Base-by-base conservation (phyloP, 2,888 invertebrate species). In the Chloroclystis v-ata region DNA sequence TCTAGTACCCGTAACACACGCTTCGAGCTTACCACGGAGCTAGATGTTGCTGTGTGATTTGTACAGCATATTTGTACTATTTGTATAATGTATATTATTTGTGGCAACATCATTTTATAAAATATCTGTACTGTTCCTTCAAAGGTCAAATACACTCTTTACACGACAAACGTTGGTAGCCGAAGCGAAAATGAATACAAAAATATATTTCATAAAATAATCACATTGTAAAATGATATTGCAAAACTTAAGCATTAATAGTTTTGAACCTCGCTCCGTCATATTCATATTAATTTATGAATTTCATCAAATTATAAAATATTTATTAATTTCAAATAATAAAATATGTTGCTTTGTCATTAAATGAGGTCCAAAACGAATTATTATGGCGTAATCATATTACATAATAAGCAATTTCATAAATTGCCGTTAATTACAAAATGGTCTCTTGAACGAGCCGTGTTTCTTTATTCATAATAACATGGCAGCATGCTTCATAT, bases 101-200 rank as follows among this genome's bases (percentile, higher is more conserved):
- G n/a, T n/a, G n/a, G n/a, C n/a, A n/a, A n/a, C n/a, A n/a, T n/a
- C n/a, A n/a, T n/a, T n/a, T n/a, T n/a, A n/a, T n/a, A 20, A 20
- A 20, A 20, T 20, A 20, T 20, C n/a, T n/a, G n/a, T 20, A 20
- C 2, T 20, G 3, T 20, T 4, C 20, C 20, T 5, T 20, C 20
- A 20, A 4, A 20, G 20, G 5, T 20, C 20, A 20, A 20, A 20
- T 20, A 2, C 5, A 20, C 20, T 2, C 5, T 2, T 20, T 20
- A 20, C n/a, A 20, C 20, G 20, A 13, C 41, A 37, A 44, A 37
- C 51, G 32, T 39, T 32, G 40, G 25, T 52, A 54, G 32, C 29
- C 24, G 12, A 55, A 78, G 72, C 75, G 79, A 73, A 64, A 70
- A 71, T 73, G 60, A 62, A 72, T 82, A 78, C 66, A 82, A 82